Conservation (phyloP, 1,140 invertebrate genomes). For the Cyclargus thomasi region DNA sequence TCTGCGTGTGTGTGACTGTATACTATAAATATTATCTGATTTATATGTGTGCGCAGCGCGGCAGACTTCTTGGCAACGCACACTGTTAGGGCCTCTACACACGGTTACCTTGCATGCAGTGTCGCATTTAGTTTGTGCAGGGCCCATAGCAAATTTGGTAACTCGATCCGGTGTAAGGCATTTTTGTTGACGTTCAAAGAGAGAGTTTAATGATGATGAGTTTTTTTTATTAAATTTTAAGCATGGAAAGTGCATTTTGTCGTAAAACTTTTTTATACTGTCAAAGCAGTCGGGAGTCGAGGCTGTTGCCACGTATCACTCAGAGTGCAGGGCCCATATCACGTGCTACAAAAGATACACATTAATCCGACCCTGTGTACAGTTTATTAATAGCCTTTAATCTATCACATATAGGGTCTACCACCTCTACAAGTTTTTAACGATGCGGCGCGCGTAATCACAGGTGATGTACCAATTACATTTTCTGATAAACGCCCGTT, state of each 20-base stretch:
- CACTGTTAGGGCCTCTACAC: conserved; percentile 29
- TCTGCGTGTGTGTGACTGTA: conserved; percentile 35
- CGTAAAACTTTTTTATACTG: too few species aligned
- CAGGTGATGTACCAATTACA: conserved; percentile 25
- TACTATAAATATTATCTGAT: background rate
- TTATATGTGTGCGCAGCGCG: conserved; percentile 41
- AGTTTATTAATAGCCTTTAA: conserved; percentile 37
- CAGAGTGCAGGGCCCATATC: too few species aligned
- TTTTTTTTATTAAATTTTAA: too few species aligned
- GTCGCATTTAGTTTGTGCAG: too few species aligned
- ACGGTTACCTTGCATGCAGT: background rate
- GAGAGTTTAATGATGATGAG: too few species aligned
- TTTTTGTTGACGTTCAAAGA: too few species aligned
- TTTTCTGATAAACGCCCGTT: conserved; percentile 6
- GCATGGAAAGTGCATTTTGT: too few species aligned
- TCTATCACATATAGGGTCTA: conserved; percentile 33
- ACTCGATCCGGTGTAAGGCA: too few species aligned
- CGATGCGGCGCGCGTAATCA: conserved; percentile 30
- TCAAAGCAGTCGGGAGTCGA: too few species aligned
- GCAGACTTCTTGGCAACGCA: conserved; percentile 61
- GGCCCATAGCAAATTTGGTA: too few species aligned
- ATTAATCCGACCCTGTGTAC: conserved; percentile 33
- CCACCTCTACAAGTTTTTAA: conserved; percentile 35
- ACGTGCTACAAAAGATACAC: too few species aligned
- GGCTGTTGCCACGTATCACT: too few species aligned